phyloP scores from a whole-genome alignment of 2,888 invertebrate species.

The Dolichomitus sp. region DNA sequence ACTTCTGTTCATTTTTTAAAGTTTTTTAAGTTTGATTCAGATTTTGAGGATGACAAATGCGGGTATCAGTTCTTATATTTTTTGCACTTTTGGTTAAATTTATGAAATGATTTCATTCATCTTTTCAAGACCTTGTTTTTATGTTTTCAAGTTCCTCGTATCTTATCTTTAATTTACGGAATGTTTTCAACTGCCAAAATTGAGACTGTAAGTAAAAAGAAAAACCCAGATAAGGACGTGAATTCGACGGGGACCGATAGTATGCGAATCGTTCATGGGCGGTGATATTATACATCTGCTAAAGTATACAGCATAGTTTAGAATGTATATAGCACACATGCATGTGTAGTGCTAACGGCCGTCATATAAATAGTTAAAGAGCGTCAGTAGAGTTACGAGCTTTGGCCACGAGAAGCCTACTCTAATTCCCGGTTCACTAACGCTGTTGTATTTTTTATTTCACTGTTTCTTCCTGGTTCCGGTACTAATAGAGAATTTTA shows the following conservation, averaged over 20 bases:
- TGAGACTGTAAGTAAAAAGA: neutral
- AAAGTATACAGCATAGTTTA: constrained; percentile 5
- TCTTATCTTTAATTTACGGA: neutral
- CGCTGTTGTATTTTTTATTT: neutral
- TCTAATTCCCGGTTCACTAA: neutral
- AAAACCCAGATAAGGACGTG: constrained; percentile 11
- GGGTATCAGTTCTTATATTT: neutral
- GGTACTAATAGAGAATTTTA: neutral
- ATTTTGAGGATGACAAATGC: too few species aligned
- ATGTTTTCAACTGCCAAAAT: neutral
- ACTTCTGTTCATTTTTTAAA: neutral
- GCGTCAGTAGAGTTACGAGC: constrained; percentile 41
- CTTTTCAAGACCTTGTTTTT: neutral
- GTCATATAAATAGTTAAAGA: constrained; percentile 51
- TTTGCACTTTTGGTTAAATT: neutral
- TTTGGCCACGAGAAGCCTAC: constrained; percentile 28
- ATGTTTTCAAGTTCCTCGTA: neutral
- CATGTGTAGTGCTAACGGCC: neutral
- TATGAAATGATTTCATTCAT: neutral
- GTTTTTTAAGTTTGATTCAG: too few species aligned
- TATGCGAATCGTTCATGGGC: constrained; percentile 9
- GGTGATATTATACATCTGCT: constrained; percentile 3
- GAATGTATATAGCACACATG: neutral
- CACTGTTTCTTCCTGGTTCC: neutral
- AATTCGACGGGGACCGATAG: constrained; percentile 31